These are phyloP conservation scores for Collichthys lucidus DNA, from an alignment of 2,113 vertebrate species.

Conservation along the genomic window DNA sequence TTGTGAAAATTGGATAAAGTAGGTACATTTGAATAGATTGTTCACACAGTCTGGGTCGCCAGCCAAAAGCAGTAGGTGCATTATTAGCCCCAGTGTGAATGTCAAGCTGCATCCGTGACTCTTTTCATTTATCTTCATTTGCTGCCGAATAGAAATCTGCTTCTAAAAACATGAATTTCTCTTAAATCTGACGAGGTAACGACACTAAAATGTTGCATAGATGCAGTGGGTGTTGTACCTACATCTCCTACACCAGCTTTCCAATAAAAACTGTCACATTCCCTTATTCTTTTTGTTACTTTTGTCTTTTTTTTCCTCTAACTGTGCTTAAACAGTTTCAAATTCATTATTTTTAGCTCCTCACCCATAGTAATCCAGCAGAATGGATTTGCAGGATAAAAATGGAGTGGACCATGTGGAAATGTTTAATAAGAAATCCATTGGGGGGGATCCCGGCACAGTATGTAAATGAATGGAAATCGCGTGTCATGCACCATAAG, in stretches of 20 bases:
- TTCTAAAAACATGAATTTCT: background rate
- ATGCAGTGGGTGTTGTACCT: background rate
- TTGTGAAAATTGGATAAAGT: background rate
- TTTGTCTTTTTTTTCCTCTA: slow-evolving; percentile 17
- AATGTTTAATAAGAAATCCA: slow-evolving; percentile 73
- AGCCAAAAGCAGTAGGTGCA: background rate
- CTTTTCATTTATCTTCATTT: background rate
- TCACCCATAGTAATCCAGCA: slow-evolving; percentile 67
- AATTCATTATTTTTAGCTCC: slow-evolving; percentile 59
- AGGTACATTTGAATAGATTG: background rate
- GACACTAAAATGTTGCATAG: background rate
- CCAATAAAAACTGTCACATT: slow-evolving; percentile 4
- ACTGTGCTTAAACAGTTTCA: slow-evolving; percentile 50
- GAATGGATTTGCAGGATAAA: slow-evolving; percentile 65
- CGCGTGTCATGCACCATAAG: slow-evolving; percentile 58
- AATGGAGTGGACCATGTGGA: slow-evolving; percentile 67
- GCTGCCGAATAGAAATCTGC: background rate
- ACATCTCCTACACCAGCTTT: background rate
- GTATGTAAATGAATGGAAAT: slow-evolving; percentile 69
- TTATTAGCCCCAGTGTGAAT: background rate
- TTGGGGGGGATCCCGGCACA: slow-evolving; percentile 39
- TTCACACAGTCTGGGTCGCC: background rate
- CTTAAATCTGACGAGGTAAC: background rate
- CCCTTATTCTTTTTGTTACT: background rate
- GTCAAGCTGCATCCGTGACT: background rate